Percentiles rank a stretch among this genome's conserved stretches.
Evolutionary conservation across 2,888 invertebrate genomes (phyloP).

Genomic region (Mythimna impura): DNA sequence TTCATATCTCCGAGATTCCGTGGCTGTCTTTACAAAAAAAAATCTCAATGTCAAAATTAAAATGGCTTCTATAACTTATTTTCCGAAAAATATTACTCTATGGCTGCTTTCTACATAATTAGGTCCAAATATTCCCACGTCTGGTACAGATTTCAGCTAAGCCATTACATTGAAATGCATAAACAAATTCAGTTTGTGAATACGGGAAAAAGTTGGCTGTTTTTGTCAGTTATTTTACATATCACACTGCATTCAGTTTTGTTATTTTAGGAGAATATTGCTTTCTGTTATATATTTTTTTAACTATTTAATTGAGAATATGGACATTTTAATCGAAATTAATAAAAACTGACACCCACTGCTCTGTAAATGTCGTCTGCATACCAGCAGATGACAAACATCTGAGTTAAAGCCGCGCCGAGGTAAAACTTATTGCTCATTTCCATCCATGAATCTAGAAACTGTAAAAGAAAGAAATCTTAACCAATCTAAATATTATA

Average conservation of each 20-base stretch:
- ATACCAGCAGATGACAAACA: constrained; percentile 84
- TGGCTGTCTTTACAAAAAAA: background rate
- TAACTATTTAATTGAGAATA: background rate
- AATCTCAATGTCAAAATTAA: background rate
- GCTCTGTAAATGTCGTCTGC: constrained; percentile 83
- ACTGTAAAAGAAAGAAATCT: constrained; percentile 66
- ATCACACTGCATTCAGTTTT: constrained; percentile 22
- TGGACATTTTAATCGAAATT: background rate
- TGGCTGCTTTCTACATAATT: background rate
- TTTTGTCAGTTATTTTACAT: constrained; percentile 38
- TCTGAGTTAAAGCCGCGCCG: constrained; percentile 80
- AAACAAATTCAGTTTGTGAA: constrained; percentile 40
- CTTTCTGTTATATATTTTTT: constrained; percentile 11
- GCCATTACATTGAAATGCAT: constrained; percentile 29
- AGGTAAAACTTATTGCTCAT: constrained; percentile 84
- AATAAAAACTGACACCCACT: constrained; percentile 67
- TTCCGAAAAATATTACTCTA: background rate
- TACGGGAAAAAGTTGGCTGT: constrained; percentile 21
- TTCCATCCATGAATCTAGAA: constrained; percentile 81
- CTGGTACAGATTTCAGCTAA: constrained; percentile 28
- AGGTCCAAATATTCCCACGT: constrained; percentile 15
- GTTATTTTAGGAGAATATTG: constrained; percentile 31
- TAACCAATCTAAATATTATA: no score
- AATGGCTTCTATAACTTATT: background rate
- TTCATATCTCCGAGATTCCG: background rate